These are phyloP conservation scores for Temnothorax ravouxi DNA, from an alignment of 2,888 invertebrate species.

Conservation along the genomic window DNA sequence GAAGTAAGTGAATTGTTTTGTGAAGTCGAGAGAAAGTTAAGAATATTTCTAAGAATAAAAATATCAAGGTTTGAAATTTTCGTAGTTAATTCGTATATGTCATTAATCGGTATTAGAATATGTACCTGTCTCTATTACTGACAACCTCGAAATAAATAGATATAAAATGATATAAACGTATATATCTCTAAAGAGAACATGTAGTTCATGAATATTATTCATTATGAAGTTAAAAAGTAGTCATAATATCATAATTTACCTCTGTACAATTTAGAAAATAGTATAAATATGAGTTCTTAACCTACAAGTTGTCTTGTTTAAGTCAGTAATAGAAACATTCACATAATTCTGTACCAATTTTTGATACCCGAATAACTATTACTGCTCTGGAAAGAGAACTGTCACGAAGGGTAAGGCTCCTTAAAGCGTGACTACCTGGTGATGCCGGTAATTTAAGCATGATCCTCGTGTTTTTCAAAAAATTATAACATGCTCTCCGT, in stretches of 20 bases:
- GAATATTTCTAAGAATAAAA: not conserved
- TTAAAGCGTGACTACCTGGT: too few species aligned
- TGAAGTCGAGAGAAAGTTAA: not conserved
- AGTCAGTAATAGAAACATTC: not conserved
- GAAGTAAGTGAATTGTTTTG: too few species aligned
- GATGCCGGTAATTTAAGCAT: too few species aligned
- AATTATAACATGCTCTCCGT: too few species aligned
- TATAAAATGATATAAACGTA: constrained; percentile 12
- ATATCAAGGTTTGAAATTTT: not conserved
- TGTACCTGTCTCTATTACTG: not conserved
- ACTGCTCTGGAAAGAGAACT: too few species aligned
- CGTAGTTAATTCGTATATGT: not conserved
- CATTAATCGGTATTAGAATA: constrained; percentile 1
- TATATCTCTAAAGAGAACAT: not conserved
- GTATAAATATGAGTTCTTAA: not conserved
- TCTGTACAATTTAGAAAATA: not conserved
- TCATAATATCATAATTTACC: not conserved
- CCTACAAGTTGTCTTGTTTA: not conserved
- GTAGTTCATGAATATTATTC: not conserved
- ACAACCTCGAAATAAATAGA: not conserved
- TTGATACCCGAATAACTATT: not conserved
- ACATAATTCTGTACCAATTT: constrained; percentile 16
- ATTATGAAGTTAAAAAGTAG: not conserved
- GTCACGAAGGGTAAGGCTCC: too few species aligned
- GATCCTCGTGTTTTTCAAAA: too few species aligned